These are phyloP conservation scores for Lophius americanus DNA, from an alignment of 2,797 vertebrate species.

Conservation along the genomic window DNA sequence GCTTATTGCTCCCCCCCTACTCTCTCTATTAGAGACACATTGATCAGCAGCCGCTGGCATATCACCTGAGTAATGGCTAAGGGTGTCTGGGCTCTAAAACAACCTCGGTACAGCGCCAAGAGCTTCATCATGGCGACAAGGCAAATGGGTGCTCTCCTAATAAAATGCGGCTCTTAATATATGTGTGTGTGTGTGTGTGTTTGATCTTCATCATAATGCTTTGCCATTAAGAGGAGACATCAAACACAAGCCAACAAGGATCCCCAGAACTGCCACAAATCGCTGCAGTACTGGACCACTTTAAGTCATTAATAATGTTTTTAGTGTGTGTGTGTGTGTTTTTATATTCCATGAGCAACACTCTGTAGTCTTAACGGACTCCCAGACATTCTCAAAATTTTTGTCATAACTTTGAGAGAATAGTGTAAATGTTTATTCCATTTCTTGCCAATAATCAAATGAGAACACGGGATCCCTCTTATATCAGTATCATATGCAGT, in stretches of 20 bases:
- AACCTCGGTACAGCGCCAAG: conserved; percentile 53
- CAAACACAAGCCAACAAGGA: conserved; percentile 66
- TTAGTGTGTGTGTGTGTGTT: conserved; percentile 25
- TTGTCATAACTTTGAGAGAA: background rate
- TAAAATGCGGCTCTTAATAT: conserved; percentile 46
- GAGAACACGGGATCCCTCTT: background rate
- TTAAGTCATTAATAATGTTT: conserved; percentile 59
- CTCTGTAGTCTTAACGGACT: background rate
- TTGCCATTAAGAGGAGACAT: conserved; percentile 70
- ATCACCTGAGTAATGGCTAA: conserved; percentile 83
- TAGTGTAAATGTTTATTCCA: background rate
- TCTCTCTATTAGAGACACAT: conserved; percentile 77
- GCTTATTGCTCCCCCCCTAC: conserved; percentile 50
- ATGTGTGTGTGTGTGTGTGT: conserved; percentile 32
- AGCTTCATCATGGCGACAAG: conserved; percentile 70
- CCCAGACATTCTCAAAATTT: background rate
- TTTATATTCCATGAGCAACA: conserved; percentile 12
- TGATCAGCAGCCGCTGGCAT: conserved; percentile 77
- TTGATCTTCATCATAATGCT: conserved; percentile 52
- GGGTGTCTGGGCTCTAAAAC: conserved; percentile 79
- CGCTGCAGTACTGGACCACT: conserved; percentile 41
- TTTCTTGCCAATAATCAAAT: conserved; percentile 1
- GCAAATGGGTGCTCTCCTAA: conserved; percentile 68
- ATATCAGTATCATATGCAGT: no score
- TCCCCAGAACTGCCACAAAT: conserved; percentile 42